Conservation (phyloP, 2,888 invertebrate genomes). For the Podotricha telesiphe region DNA sequence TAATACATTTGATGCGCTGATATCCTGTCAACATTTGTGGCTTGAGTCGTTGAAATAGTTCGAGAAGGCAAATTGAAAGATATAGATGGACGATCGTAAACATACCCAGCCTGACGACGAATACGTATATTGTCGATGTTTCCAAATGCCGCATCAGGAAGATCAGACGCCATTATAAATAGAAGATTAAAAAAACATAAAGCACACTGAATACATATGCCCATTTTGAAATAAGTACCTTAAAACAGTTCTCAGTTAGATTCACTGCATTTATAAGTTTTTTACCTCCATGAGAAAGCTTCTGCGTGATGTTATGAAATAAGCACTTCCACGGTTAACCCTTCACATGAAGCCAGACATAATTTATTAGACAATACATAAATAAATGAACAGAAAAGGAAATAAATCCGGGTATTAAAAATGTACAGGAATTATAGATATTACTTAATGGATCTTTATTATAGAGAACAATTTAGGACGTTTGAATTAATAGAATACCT, state of each 20-base stretch:
- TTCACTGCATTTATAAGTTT: constrained; percentile 60
- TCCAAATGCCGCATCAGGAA: constrained; percentile 30
- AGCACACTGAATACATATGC: constrained; percentile 45
- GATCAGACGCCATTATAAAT: constrained; percentile 35
- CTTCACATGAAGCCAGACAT: neutral
- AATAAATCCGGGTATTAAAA: too few relatives aligned
- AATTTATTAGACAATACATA: neutral
- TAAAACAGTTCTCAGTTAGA: constrained; percentile 57
- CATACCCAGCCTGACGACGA: constrained; percentile 74
- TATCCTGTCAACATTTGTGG: constrained; percentile 68
- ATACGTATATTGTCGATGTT: constrained; percentile 54
- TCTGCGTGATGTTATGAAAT: constrained; percentile 57
- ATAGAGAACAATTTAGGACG: too few relatives aligned
- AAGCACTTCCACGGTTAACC: constrained; percentile 58
- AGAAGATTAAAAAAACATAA: constrained; percentile 47
- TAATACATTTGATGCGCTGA: constrained; percentile 75
- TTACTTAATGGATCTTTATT: too few relatives aligned
- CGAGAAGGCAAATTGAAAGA: constrained; percentile 70
- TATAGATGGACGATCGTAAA: constrained; percentile 71
- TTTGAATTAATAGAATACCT: too few relatives aligned
- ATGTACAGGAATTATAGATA: too few relatives aligned
- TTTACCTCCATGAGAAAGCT: constrained; percentile 57
- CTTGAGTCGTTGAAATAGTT: constrained; percentile 64
- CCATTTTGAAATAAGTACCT: constrained; percentile 53
- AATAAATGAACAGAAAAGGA: too few relatives aligned